Conservation (phyloP, 2,113 vertebrate species). For the Tyto alba region DNA sequence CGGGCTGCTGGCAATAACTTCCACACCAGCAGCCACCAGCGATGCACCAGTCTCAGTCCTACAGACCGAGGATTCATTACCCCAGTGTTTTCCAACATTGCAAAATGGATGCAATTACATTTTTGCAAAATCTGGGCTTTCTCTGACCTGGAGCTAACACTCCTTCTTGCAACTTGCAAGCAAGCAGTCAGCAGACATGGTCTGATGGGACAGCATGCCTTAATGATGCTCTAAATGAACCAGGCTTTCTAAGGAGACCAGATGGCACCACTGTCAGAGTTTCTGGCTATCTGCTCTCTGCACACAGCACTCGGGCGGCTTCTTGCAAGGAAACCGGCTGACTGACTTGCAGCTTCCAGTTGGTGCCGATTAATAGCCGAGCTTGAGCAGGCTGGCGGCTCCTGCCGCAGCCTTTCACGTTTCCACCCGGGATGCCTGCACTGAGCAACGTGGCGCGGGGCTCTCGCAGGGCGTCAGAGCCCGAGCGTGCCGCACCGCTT, state of each 20-base stretch:
- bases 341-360: background rate
- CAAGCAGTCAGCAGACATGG: background rate
- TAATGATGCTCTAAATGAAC: background rate
- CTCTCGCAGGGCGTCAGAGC: background rate
- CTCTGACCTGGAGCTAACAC: background rate
- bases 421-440: background rate
- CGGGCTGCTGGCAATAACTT: fast-evolving
- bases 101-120: background rate
- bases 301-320: background rate
- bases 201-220: background rate
- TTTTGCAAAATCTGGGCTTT: background rate
- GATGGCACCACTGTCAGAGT: background rate
- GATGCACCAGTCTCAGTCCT: fast-evolving
- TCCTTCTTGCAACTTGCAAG: background rate
- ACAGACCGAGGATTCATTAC: background rate
- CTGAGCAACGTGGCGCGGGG: too few relatives aligned
- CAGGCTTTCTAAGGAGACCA: background rate
- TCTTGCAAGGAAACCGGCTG: background rate
- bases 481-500: fast-evolving
- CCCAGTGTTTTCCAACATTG: background rate
- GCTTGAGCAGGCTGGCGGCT: background rate
- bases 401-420: background rate
- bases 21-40: background rate
- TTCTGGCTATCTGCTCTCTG: background rate
- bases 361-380: background rate